A percentile compares a stretch with the other conserved stretches of the same genome.
These are phyloP conservation scores for Crotalus helleri DNA, from an alignment of 2,113 vertebrate genomes.

Conservation along the genomic window DNA sequence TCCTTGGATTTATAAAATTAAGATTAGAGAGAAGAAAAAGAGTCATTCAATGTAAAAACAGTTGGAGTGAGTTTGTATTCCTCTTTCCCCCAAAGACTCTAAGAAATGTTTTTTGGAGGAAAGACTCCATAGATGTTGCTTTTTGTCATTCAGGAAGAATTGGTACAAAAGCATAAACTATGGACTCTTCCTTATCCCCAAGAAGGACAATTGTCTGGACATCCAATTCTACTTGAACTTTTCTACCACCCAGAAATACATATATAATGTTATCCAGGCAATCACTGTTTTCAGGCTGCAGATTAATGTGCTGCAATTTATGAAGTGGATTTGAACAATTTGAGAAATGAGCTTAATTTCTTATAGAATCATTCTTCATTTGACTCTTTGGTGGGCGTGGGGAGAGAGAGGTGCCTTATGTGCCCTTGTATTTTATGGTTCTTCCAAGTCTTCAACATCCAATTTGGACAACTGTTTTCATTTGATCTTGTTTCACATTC, in stretches of 20 bases:
- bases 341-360: not conserved
- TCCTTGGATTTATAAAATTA: not conserved
- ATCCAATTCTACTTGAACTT: not conserved
- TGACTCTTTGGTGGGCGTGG: not conserved
- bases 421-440: not conserved
- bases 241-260: not conserved
- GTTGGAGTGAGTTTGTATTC: not conserved
- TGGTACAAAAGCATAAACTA: not conserved
- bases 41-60: not conserved
- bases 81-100: not conserved
- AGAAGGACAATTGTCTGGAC: not conserved
- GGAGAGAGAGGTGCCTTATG: not conserved
- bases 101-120: not conserved
- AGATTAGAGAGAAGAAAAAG: not conserved
- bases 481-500: not conserved
- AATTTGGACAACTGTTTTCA: not conserved
- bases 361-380: not conserved
- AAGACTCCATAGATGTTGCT: not conserved
- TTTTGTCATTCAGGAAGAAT: not conserved
- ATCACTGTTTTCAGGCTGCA: not conserved
- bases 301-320: not conserved
- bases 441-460: not conserved
- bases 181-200: not conserved
- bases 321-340: not conserved
- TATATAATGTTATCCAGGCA: not conserved